Evolutionary conservation across 2,797 vertebrate genomes (phyloP).

Genomic region (Myripristis murdjan): DNA sequence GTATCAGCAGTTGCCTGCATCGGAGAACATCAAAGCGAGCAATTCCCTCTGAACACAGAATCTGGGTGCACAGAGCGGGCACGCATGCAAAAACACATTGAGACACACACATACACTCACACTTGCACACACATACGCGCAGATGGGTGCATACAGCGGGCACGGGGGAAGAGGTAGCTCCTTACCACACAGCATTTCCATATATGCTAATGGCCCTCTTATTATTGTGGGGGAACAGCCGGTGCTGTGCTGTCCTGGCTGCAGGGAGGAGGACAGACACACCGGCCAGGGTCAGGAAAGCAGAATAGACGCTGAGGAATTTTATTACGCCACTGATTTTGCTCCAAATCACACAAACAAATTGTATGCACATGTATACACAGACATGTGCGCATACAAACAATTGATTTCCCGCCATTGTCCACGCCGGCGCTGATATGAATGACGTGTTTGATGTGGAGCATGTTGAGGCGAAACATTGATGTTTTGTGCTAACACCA

Average conservation of each 20-base stretch:
- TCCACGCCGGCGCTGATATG: constrained; percentile 58
- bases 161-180: constrained; percentile 68
- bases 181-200: constrained; percentile 82
- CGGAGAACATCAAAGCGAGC: constrained; percentile 86
- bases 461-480: constrained; percentile 46
- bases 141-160: constrained; percentile 79
- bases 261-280: constrained; percentile 55
- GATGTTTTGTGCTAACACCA: constrained; percentile 61
- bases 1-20: constrained; percentile 82
- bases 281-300: constrained; percentile 46
- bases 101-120: constrained; percentile 7
- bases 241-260: constrained; percentile 65
- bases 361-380: too few relatives aligned
- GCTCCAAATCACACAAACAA: constrained; percentile 36
- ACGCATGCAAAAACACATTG: constrained; percentile 56
- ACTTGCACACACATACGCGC: constrained; percentile 31
- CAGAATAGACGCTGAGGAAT: constrained; percentile 26
- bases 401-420: constrained; percentile 63
- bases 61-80: constrained; percentile 82
- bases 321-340: constrained; percentile 41
- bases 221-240: constrained; percentile 78
- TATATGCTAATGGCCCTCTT: constrained; percentile 82
- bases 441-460: constrained; percentile 68
- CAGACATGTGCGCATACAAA: constrained; percentile 15
- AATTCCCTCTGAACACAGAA: constrained; percentile 80